Evolutionary conservation across 2,888 invertebrate species (phyloP).

Genomic region (Drosophila greeni): DNA sequence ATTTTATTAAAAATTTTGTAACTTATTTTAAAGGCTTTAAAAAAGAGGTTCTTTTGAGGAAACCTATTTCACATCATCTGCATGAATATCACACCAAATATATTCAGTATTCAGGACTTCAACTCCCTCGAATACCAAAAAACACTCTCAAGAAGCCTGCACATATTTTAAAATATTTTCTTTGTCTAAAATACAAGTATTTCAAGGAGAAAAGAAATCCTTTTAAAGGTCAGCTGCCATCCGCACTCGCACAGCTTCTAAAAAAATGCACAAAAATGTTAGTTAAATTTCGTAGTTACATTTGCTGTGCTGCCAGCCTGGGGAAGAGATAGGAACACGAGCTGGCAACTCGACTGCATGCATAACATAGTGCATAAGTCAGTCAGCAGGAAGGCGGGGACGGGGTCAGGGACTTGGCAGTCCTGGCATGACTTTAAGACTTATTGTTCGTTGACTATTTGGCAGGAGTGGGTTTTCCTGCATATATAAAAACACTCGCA

Average conservation of each 20-base stretch:
- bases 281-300: slow-evolving; percentile 62
- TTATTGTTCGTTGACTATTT: slow-evolving; percentile 44
- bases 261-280: slow-evolving; percentile 45
- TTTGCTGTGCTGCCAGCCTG: slow-evolving; percentile 34
- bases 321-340: slow-evolving; percentile 22
- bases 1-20: background rate
- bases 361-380: slow-evolving; percentile 68
- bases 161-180: background rate
- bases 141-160: background rate
- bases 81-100: background rate
- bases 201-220: background rate
- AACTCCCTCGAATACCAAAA: slow-evolving; percentile 2
- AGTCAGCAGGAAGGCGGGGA: slow-evolving; percentile 43
- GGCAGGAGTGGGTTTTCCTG: too few relatives aligned
- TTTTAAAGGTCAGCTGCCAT: slow-evolving; percentile 19
- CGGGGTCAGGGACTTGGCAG: slow-evolving; percentile 17
- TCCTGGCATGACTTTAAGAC: slow-evolving; percentile 46
- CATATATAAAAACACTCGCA: background rate
- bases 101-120: background rate
- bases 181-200: slow-evolving; percentile 1
- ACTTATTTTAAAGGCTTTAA: background rate
- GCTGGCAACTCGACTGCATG: slow-evolving; percentile 66
- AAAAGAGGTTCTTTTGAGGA: too few relatives aligned
- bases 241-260: background rate
- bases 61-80: background rate